phyloP scores from a whole-genome alignment of 2,888 invertebrate species.

The Cetonia aurata region DNA sequence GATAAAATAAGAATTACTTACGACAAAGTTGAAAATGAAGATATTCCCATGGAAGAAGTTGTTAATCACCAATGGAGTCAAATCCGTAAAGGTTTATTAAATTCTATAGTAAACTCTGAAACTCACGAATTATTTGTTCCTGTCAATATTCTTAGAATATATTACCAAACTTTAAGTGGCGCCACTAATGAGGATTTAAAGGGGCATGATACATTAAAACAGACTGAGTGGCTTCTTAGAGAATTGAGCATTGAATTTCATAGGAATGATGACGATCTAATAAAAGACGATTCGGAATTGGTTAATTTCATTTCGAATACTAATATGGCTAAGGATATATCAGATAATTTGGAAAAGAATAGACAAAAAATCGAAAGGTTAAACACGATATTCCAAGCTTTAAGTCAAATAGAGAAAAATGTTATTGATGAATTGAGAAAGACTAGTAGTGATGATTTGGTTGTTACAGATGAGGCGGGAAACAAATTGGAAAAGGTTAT shows the following conservation, averaged over 20 bases:
- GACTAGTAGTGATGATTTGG: slow-evolving; percentile 54
- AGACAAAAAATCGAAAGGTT: slow-evolving; percentile 51
- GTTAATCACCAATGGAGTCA: slow-evolving; percentile 62
- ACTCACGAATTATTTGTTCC: slow-evolving; percentile 62
- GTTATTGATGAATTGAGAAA: slow-evolving; percentile 53
- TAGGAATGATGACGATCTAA: slow-evolving; percentile 59
- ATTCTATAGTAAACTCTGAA: slow-evolving; percentile 61
- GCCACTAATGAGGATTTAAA: slow-evolving; percentile 56
- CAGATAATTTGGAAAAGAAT: slow-evolving; percentile 41
- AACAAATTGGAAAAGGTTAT: slow-evolving; percentile 53
- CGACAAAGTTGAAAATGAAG: slow-evolving; percentile 53
- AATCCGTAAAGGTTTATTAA: slow-evolving; percentile 61
- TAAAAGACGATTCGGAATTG: slow-evolving; percentile 51
- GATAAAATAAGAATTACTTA: slow-evolving; percentile 62
- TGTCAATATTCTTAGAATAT: slow-evolving; percentile 62
- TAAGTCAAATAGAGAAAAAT: slow-evolving; percentile 53
- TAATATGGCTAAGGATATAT: slow-evolving; percentile 40
- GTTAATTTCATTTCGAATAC: slow-evolving; percentile 29
- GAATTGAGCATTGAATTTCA: slow-evolving; percentile 61
- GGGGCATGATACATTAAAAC: slow-evolving; percentile 58
- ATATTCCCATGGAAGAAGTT: slow-evolving; percentile 51
- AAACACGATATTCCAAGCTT: slow-evolving; percentile 53
- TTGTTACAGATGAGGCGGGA: slow-evolving; percentile 53
- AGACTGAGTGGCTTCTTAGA: slow-evolving; percentile 63
- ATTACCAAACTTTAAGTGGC: slow-evolving; percentile 63